Conservation (phyloP, 2,797 vertebrate species). For the Lophotriccus pileatus region DNA sequence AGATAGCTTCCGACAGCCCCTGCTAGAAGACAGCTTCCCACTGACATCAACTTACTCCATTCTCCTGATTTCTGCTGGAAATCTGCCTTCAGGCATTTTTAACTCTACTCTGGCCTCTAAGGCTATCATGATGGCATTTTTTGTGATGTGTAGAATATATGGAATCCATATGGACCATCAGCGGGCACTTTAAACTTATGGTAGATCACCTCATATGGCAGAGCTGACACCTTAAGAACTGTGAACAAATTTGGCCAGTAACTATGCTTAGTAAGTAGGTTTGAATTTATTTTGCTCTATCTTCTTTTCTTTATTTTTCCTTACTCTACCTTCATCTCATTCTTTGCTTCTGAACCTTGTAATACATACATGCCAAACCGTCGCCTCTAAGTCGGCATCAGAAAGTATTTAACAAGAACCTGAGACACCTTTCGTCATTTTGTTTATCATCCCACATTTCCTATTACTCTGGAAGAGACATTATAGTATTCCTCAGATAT, state of each 20-base stretch:
- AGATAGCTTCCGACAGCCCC: background rate
- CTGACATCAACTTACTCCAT: background rate
- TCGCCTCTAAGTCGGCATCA: background rate
- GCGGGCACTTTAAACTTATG: background rate
- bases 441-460: background rate
- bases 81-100: background rate
- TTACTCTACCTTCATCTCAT: background rate
- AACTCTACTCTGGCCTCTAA: background rate
- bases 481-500: background rate
- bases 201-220: background rate
- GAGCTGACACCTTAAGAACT: background rate
- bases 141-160: background rate
- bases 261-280: background rate
- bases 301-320: background rate
- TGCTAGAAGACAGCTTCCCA: background rate
- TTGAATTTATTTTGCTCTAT: background rate
- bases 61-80: background rate
- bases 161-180: background rate
- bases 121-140: background rate
- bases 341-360: background rate
- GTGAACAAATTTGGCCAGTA: background rate
- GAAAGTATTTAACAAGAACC: background rate
- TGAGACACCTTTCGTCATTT: background rate
- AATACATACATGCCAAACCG: background rate
- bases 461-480: background rate